phyloP scores from a whole-genome alignment of 2,888 invertebrate species.

The Drosophila phalerata region DNA sequence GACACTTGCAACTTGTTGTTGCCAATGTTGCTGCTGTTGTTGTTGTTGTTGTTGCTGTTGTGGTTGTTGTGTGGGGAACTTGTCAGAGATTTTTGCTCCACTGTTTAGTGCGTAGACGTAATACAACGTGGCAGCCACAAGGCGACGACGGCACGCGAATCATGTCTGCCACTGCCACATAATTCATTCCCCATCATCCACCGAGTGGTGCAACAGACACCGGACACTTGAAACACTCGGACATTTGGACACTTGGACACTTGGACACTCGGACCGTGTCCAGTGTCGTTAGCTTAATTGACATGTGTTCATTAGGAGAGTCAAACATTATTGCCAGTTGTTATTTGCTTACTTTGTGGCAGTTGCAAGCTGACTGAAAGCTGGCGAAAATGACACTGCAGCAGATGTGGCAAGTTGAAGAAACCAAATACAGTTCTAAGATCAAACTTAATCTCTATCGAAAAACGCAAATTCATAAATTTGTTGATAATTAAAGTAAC shows the following conservation, averaged over 20 bases:
- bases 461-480: too few relatives aligned
- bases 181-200: conserved; percentile 54
- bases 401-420: not conserved
- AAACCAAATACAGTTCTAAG: not conserved
- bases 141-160: conserved; percentile 50
- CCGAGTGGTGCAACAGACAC: conserved; percentile 33
- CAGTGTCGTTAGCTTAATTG: conserved; percentile 66
- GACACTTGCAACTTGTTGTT: conserved; percentile 60
- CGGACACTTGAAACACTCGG: conserved; percentile 38
- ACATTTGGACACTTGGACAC: conserved; percentile 42
- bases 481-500: too few relatives aligned
- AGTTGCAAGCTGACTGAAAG: conserved; percentile 1
- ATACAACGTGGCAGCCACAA: conserved; percentile 43
- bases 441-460: too few relatives aligned
- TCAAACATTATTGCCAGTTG: conserved; percentile 45
- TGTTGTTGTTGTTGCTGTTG: not conserved
- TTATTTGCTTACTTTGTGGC: conserved; percentile 1
- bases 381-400: conserved; percentile 15
- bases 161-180: conserved; percentile 49
- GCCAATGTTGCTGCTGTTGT: conserved; percentile 9
- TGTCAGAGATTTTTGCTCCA: conserved; percentile 40
- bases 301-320: conserved; percentile 73
- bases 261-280: conserved; percentile 18
- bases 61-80: conserved; percentile 30
- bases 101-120: conserved; percentile 61